A percentile compares a stretch with the other conserved stretches of the same genome.
Conservation (phyloP, 2,888 invertebrate genomes). For the Drosophila stalkeri region DNA sequence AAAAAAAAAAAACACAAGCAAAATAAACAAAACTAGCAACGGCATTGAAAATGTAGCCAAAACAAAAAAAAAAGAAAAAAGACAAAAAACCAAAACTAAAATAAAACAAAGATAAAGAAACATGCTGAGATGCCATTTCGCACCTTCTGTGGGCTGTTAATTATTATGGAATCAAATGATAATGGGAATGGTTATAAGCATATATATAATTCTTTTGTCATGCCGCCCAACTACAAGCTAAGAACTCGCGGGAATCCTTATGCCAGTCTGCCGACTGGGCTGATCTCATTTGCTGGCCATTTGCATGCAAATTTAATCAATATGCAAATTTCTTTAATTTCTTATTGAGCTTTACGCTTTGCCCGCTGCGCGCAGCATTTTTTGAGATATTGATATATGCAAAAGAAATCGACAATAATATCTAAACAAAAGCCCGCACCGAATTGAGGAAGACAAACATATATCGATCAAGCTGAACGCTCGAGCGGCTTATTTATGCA, state of each 20-base stretch:
- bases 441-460: slow-evolving; percentile 65
- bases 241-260: slow-evolving; percentile 31
- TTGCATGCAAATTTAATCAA: slow-evolving; percentile 48
- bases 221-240: slow-evolving; percentile 29
- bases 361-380: slow-evolving; percentile 15
- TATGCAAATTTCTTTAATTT: slow-evolving; percentile 53
- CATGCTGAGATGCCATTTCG: slow-evolving; percentile 42
- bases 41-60: slow-evolving; percentile 45
- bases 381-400: slow-evolving; percentile 20
- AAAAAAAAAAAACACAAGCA: not conserved
- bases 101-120: slow-evolving; percentile 5
- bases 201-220: slow-evolving; percentile 50
- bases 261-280: not conserved
- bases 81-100: slow-evolving; percentile 14
- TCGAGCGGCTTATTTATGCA: slow-evolving; percentile 40
- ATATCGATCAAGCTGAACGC: slow-evolving; percentile 58
- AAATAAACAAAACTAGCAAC: slow-evolving; percentile 6
- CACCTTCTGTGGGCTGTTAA: slow-evolving; percentile 48
- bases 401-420: slow-evolving; percentile 19
- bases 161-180: slow-evolving; percentile 43
- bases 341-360: slow-evolving; percentile 31
- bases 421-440: slow-evolving; percentile 33
- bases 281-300: slow-evolving; percentile 50
- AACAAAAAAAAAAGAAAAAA: slow-evolving; percentile 1
- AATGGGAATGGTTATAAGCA: slow-evolving; percentile 45